phyloP scores from a whole-genome alignment of 2,113 vertebrate species.

The Cheirogaleus medius region DNA sequence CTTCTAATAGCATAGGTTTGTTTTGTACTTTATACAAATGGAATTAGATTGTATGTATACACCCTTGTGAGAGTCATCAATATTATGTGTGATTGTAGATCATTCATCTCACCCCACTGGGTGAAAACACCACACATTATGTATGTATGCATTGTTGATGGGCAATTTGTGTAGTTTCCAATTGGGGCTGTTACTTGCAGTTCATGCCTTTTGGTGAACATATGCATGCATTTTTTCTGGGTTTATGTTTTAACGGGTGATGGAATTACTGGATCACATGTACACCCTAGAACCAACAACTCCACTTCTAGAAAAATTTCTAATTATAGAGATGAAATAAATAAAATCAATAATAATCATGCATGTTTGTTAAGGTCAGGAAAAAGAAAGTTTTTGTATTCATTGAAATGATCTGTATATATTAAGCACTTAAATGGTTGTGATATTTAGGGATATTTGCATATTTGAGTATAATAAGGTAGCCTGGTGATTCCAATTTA shows the following conservation, averaged over 20 bases:
- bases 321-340: not conserved
- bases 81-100: too few species aligned
- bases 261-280: not conserved
- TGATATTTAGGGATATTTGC: not conserved
- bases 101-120: not conserved
- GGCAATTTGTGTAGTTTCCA: not conserved
- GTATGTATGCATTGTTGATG: not conserved
- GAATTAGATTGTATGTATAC: rapidly evolving
- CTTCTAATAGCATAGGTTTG: not conserved
- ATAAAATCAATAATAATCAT: not conserved
- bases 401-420: not conserved
- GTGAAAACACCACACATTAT: not conserved
- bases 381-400: not conserved
- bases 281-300: not conserved
- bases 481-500: not conserved
- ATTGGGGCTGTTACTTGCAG: not conserved
- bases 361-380: not conserved
- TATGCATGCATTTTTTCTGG: not conserved
- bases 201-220: not conserved
- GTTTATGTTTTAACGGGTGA: not conserved
- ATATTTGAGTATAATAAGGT: not conserved
- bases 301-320: not conserved
- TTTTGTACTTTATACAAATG: not conserved
- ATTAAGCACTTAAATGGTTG: not conserved
- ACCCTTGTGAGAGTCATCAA: rapidly evolving